phyloP scores from a whole-genome alignment of 2,113 vertebrate species.

The Actenoides lindsayi region DNA sequence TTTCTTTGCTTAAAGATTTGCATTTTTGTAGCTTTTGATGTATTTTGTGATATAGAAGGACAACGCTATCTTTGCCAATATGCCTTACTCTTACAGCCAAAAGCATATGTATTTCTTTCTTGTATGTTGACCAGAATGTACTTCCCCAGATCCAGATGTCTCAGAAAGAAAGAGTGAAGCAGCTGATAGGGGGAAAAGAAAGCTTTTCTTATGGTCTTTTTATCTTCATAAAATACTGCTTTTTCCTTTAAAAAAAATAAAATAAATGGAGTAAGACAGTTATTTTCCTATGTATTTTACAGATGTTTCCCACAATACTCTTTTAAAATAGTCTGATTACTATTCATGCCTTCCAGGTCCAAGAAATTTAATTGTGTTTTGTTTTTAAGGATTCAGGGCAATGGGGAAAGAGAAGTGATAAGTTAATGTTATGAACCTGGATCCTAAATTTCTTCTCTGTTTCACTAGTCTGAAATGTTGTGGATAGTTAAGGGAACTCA shows the following conservation, averaged over 20 bases:
- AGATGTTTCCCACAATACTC: neutral
- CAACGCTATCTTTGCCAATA: neutral
- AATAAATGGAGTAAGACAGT: neutral
- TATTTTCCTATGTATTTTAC: neutral
- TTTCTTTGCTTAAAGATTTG: neutral
- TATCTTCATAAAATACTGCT: neutral
- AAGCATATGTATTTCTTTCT: neutral
- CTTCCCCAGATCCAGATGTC: neutral
- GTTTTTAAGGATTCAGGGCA: neutral
- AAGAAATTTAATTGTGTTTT: neutral
- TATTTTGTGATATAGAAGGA: neutral
- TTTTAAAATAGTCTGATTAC: neutral
- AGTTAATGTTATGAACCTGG: neutral
- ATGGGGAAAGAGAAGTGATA: neutral
- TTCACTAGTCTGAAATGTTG: neutral
- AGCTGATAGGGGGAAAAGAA: neutral
- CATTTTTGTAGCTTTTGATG: neutral
- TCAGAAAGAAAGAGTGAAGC: neutral
- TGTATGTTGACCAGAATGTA: neutral
- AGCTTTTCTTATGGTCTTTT: neutral
- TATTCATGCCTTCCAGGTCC: neutral
- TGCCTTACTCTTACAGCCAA: neutral
- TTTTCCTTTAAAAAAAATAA: neutral
- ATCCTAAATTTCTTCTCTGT: neutral
- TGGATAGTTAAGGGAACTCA: neutral